A percentile compares a stretch with the other conserved stretches of the same genome.
Conservation (phyloP, 2,888 invertebrate species). For the Dynastes hyllus region DNA sequence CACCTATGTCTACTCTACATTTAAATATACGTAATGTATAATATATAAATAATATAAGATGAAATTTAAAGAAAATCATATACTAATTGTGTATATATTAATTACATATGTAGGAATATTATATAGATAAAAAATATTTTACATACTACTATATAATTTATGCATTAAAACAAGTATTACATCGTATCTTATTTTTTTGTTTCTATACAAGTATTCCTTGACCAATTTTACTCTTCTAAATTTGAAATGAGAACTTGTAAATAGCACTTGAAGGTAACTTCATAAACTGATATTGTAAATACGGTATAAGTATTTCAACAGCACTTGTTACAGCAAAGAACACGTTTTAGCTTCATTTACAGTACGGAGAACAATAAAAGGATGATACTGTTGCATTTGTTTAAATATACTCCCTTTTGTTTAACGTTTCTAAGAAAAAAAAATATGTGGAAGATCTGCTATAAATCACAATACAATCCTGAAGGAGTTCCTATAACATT, state of each 20-base stretch:
- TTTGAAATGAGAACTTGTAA: slow-evolving; percentile 17
- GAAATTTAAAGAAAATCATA: slow-evolving; percentile 22
- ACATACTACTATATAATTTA: slow-evolving; percentile 26
- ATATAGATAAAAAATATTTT: slow-evolving; percentile 30
- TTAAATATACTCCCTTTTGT: slow-evolving; percentile 7
- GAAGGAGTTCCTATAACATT: slow-evolving; percentile 27
- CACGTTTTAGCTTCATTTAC: slow-evolving; percentile 35
- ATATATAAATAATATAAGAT: slow-evolving; percentile 28
- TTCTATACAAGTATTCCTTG: slow-evolving; percentile 2
- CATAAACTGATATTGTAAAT: slow-evolving; percentile 10
- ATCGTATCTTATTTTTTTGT: neutral
- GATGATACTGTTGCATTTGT: slow-evolving; percentile 35
- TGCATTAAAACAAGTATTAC: slow-evolving; percentile 10
- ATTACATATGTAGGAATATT: slow-evolving; percentile 28
- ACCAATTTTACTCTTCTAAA: slow-evolving; percentile 16
- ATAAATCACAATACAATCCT: neutral
- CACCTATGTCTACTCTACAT: slow-evolving; percentile 11
- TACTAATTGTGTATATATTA: slow-evolving; percentile 27
- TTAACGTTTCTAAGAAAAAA: neutral
- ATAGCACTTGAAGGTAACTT: neutral
- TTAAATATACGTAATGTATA: slow-evolving; percentile 40
- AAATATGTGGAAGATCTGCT: too few species aligned
- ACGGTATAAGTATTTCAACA: neutral
- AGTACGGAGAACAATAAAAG: neutral
- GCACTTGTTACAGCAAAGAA: slow-evolving; percentile 38